Evolutionary conservation across 1,140 invertebrate genomes (phyloP).

Genomic region (Lasioglossum albipes): DNA sequence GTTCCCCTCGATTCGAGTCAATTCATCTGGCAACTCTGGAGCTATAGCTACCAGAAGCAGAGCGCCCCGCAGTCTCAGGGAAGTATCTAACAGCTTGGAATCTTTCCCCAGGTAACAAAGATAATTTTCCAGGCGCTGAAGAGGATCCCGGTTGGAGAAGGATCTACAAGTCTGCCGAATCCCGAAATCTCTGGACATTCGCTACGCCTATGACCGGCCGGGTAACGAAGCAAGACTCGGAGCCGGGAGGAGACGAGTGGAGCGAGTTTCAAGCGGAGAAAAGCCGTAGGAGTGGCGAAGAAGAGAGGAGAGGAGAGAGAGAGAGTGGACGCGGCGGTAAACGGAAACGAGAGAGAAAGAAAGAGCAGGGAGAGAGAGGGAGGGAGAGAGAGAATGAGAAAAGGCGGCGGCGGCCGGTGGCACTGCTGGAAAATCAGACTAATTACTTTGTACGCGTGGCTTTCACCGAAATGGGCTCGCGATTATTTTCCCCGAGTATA

Average conservation of each 20-base stretch:
- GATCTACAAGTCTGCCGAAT: not conserved
- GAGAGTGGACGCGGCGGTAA: not conserved
- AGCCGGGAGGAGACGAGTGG: conserved; percentile 48
- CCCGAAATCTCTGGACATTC: not conserved
- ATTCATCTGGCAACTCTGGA: no score
- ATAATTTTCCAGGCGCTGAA: no score
- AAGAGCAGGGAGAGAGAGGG: not conserved
- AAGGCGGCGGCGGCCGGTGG: conserved; percentile 20
- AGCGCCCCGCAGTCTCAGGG: no score
- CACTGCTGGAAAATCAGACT: conserved; percentile 61
- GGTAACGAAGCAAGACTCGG: conserved; percentile 39
- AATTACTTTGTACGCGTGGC: conserved; percentile 63
- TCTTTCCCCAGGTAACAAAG: no score
- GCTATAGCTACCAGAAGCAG: no score
- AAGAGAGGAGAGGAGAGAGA: not conserved
- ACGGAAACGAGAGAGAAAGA: not conserved
- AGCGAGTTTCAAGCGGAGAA: conserved; percentile 8
- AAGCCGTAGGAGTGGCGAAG: conserved; percentile 5
- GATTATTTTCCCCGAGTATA: conserved; percentile 62
- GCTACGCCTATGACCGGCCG: conserved; percentile 37
- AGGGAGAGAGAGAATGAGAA: conserved; percentile 8
- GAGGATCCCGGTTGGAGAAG: no score
- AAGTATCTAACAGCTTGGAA: no score
- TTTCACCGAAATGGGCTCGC: conserved; percentile 63
- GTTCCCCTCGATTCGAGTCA: no score